A percentile compares a stretch with the other conserved stretches of the same genome.
Evolutionary conservation across 2,113 vertebrate genomes (phyloP).

Genomic region (Taurulus bubalis): DNA sequence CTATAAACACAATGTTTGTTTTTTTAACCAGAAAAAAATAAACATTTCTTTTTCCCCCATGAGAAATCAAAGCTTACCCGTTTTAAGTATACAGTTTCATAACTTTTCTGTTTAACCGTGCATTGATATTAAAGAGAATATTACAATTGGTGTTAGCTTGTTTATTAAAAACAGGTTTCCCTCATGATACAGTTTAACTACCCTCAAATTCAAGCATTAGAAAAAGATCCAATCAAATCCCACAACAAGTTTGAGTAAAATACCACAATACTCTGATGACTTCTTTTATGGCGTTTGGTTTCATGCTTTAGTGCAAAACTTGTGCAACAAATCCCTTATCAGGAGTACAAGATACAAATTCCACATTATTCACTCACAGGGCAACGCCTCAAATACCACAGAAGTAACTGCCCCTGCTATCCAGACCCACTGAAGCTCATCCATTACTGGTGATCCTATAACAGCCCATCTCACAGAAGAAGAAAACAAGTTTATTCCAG

Average conservation of each 20-base stretch:
- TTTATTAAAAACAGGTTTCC: neutral
- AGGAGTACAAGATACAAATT: neutral
- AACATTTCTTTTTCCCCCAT: no score
- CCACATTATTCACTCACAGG: neutral
- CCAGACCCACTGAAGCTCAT: neutral
- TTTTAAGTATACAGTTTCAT: neutral
- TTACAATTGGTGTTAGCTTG: neutral
- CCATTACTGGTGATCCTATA: neutral
- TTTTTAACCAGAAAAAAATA: neutral
- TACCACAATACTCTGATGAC: no score
- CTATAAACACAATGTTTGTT: neutral
- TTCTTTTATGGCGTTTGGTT: neutral
- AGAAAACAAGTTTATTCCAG: constrained; percentile 1
- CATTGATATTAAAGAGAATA: neutral
- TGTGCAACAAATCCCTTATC: neutral
- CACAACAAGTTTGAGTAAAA: neutral
- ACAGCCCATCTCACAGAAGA: neutral
- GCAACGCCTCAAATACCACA: constrained; percentile 8
- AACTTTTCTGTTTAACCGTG: no score
- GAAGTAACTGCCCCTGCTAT: neutral
- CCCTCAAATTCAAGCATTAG: neutral
- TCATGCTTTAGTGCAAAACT: neutral
- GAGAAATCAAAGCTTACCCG: neutral
- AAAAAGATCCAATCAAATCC: neutral
- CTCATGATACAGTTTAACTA: neutral